Percentiles rank a stretch among this genome's conserved stretches.
Evolutionary conservation across 2,113 vertebrate genomes (phyloP).

Genomic region (Chamaetylas fuelleborni): DNA sequence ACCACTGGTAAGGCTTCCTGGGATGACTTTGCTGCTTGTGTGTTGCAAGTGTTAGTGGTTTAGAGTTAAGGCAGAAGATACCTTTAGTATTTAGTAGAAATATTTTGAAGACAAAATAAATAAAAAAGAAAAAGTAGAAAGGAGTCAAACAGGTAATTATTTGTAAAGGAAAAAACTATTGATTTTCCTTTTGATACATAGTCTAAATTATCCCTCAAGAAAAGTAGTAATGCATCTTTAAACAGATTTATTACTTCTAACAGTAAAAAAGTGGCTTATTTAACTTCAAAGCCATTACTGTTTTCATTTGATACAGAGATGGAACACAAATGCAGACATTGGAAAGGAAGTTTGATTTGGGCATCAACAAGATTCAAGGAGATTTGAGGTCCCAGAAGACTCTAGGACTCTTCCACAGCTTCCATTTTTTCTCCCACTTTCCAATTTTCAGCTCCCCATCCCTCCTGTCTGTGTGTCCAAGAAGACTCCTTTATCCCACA

Average conservation of each 20-base stretch:
- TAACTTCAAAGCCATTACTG: constrained; percentile 68
- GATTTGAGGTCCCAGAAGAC: not conserved
- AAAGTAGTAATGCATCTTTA: constrained; percentile 83
- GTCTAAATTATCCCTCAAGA: constrained; percentile 83
- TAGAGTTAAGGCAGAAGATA: constrained; percentile 4
- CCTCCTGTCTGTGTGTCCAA: not conserved
- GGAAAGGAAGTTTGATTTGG: not conserved
- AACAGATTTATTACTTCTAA: constrained; percentile 79
- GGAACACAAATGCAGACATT: constrained; percentile 18
- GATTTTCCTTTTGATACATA: constrained; percentile 84
- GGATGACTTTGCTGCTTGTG: not conserved
- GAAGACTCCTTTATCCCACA: not conserved
- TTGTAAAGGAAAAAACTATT: constrained; percentile 82
- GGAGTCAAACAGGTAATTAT: constrained; percentile 77
- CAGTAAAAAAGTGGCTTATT: constrained; percentile 73
- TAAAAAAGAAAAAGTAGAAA: constrained; percentile 76
- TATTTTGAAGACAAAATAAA: constrained; percentile 74
- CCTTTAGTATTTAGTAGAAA: constrained; percentile 47
- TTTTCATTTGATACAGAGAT: constrained; percentile 59
- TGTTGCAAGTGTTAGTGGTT: not conserved
- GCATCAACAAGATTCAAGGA: not conserved
- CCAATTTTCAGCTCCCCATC: not conserved
- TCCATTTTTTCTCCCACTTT: not conserved
- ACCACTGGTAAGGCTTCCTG: not conserved
- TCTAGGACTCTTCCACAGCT: not conserved